Conservation (phyloP, 1,140 invertebrate species). For the Riptortus pedestris region DNA sequence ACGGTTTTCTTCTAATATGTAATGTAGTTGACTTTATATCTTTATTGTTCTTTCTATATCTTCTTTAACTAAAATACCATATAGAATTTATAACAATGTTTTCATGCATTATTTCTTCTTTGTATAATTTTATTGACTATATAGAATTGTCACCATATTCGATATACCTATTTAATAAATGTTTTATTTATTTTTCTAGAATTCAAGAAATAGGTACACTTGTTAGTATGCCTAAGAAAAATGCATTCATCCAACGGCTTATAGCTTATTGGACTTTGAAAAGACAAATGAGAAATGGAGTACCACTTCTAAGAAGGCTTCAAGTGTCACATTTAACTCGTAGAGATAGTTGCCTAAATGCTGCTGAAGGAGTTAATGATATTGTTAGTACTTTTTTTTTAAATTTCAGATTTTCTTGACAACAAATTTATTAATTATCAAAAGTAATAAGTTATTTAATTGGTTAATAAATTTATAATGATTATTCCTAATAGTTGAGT, state of each 20-base stretch:
- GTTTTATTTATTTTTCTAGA: too few species aligned
- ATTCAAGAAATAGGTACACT: slow-evolving; percentile 72
- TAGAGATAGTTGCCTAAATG: slow-evolving; percentile 30
- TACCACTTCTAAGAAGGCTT: slow-evolving; percentile 77
- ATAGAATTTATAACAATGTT: too few species aligned
- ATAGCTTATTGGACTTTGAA: slow-evolving; percentile 93
- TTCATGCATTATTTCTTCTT: too few species aligned
- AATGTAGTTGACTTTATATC: too few species aligned
- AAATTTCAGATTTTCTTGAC: too few species aligned
- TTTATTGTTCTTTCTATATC: too few species aligned
- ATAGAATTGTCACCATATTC: too few species aligned
- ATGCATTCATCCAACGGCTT: slow-evolving; percentile 76
- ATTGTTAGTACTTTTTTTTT: slow-evolving; percentile 30
- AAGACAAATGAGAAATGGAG: slow-evolving; percentile 88
- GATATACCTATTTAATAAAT: too few species aligned
- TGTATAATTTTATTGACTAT: too few species aligned
- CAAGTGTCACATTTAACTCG: slow-evolving; percentile 49
- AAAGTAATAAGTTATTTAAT: slow-evolving; percentile 8
- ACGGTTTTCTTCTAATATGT: too few species aligned
- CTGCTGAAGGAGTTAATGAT: slow-evolving; percentile 32
- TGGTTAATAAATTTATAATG: slow-evolving; percentile 7
- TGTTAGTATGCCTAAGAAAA: slow-evolving; percentile 60
- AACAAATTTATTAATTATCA: slow-evolving; percentile 7
- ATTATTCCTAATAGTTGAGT: background rate
- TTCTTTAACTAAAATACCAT: too few species aligned